Conservation (phyloP, 2,113 vertebrate genomes). For the Hymenochirus boettgeri region DNA sequence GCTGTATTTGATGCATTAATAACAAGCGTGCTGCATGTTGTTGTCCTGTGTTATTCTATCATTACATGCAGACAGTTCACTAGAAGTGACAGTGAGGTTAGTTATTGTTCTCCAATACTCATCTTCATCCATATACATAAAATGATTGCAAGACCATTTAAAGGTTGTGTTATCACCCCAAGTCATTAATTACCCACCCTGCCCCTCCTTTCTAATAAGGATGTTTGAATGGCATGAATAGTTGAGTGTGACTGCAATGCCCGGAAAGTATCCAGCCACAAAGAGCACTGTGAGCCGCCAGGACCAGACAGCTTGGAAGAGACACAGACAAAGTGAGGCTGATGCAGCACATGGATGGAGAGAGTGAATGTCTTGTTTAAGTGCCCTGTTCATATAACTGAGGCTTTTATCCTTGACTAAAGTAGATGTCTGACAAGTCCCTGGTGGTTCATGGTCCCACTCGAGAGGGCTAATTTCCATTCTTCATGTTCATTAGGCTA, state of each 20-base stretch:
- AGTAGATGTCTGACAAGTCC: constrained; percentile 40
- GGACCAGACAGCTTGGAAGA: constrained; percentile 31
- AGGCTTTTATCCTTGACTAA: constrained; percentile 37
- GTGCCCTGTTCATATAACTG: constrained; percentile 28
- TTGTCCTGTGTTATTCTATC: constrained; percentile 11
- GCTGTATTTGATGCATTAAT: no score
- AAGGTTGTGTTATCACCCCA: constrained; percentile 4
- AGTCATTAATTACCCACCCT: constrained; percentile 1
- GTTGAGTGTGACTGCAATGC: constrained; percentile 30
- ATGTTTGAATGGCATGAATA: constrained; percentile 43
- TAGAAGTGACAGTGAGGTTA: background rate
- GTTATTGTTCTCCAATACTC: no score
- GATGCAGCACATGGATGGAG: constrained; percentile 18
- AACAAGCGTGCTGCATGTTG: no score
- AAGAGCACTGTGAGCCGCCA: constrained; percentile 20
- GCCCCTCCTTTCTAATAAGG: constrained; percentile 5
- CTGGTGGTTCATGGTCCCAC: constrained; percentile 29
- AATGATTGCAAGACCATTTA: background rate
- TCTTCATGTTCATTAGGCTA: constrained; percentile 39
- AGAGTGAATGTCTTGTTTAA: constrained; percentile 35
- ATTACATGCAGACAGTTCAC: no score
- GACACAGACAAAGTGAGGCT: constrained; percentile 18
- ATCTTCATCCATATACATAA: no score
- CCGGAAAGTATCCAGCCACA: constrained; percentile 32
- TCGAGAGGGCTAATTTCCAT: constrained; percentile 23